These are phyloP conservation scores for Panopea generosa DNA, from an alignment of 2,888 invertebrate genomes.

Conservation along the genomic window DNA sequence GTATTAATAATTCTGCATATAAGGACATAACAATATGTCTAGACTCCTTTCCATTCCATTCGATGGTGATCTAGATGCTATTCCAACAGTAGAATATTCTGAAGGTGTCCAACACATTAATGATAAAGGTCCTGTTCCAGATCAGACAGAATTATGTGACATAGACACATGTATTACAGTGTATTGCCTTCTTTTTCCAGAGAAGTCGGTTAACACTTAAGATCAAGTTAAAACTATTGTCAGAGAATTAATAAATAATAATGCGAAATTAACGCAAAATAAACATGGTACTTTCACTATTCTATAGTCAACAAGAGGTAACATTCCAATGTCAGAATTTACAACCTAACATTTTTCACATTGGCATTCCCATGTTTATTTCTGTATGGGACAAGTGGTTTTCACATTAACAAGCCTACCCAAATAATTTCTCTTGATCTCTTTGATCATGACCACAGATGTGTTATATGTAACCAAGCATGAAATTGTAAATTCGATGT, in stretches of 20 bases:
- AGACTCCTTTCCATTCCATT: constrained; percentile 23
- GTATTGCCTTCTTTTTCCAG: constrained; percentile 40
- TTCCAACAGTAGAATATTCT: constrained; percentile 1
- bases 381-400: constrained; percentile 40
- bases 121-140: constrained; percentile 47
- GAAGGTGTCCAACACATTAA: not conserved
- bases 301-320: constrained; percentile 51
- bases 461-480: too few relatives aligned
- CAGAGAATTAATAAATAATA: constrained; percentile 15
- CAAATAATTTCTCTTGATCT: too few relatives aligned
- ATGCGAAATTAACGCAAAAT: constrained; percentile 14
- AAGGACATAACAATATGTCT: constrained; percentile 37
- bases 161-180: constrained; percentile 23
- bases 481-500: too few relatives aligned
- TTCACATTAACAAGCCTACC: constrained; percentile 36
- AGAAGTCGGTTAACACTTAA: constrained; percentile 15
- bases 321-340: constrained; percentile 41
- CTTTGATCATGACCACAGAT: too few relatives aligned
- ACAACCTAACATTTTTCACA: constrained; percentile 54
- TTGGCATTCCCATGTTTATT: constrained; percentile 63
- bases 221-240: constrained; percentile 27
- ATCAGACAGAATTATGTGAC: constrained; percentile 13
- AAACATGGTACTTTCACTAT: constrained; percentile 30
- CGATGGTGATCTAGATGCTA: constrained; percentile 35
- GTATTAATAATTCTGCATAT: constrained; percentile 54